These are phyloP conservation scores for Xanthia icteritia DNA, from an alignment of 2,888 invertebrate species.

Conservation along the genomic window DNA sequence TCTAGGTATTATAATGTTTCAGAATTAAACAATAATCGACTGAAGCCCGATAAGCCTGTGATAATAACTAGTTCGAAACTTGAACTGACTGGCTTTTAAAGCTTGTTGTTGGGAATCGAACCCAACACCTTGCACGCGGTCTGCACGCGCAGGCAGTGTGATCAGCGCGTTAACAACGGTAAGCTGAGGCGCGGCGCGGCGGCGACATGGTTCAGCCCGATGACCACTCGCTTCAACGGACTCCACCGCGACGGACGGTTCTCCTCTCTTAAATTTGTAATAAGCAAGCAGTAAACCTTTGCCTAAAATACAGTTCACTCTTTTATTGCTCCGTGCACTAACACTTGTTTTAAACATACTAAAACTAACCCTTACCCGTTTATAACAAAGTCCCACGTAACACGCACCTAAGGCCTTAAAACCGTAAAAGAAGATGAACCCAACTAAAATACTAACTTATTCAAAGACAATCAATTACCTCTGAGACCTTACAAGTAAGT, in stretches of 20 bases:
- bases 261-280: too few relatives aligned
- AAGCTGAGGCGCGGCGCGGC: too few relatives aligned
- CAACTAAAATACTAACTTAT: conserved; percentile 24
- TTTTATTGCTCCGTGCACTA: too few relatives aligned
- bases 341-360: neutral
- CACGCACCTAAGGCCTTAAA: neutral
- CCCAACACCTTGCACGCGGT: too few relatives aligned
- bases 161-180: too few relatives aligned
- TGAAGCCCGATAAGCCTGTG: neutral
- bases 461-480: conserved; percentile 60
- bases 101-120: too few relatives aligned
- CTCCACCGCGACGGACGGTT: too few relatives aligned
- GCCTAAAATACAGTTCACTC: too few relatives aligned
- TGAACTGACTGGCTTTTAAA: neutral
- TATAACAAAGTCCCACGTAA: neutral
- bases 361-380: neutral
- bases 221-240: too few relatives aligned
- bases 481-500: conserved; percentile 48
- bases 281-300: too few relatives aligned
- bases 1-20: neutral
- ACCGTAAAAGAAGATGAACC: conserved; percentile 5
- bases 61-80: neutral
- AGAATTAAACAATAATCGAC: neutral
- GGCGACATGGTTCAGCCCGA: too few relatives aligned
- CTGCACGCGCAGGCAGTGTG: too few relatives aligned